These are phyloP conservation scores for Gracilinanus agilis DNA, from an alignment of 2,113 vertebrate genomes.

Conservation along the genomic window DNA sequence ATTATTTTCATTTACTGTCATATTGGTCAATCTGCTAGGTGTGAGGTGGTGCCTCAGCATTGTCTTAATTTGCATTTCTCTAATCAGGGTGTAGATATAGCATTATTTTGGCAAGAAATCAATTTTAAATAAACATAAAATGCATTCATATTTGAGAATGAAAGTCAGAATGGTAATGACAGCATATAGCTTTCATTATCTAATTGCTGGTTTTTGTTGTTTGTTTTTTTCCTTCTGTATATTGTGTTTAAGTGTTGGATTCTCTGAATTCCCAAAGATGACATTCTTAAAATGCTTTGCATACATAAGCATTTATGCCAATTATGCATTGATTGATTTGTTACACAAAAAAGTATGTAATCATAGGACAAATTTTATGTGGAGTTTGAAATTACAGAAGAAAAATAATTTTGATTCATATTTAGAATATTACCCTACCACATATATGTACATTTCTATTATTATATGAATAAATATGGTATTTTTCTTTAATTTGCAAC, in stretches of 20 bases:
- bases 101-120: slow-evolving; percentile 25
- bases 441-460: neutral
- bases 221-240: neutral
- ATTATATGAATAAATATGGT: neutral
- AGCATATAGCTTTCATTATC: neutral
- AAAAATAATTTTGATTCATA: neutral
- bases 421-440: neutral
- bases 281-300: neutral
- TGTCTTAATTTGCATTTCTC: too few species aligned
- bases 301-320: neutral
- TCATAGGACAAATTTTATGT: neutral
- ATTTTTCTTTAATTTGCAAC: neutral
- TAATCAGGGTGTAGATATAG: neutral
- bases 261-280: neutral
- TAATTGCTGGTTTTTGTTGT: neutral
- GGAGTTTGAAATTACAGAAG: neutral
- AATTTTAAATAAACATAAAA: neutral
- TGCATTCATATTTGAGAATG: neutral
- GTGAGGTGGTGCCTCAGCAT: too few species aligned
- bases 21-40: too few species aligned
- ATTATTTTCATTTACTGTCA: too few species aligned
- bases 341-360: too few species aligned
- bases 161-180: neutral
- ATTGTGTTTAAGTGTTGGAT: neutral
- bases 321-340: neutral